These are phyloP conservation scores for Coranthus polyacanthus DNA, from an alignment of 2,797 vertebrate species.

Conservation along the genomic window DNA sequence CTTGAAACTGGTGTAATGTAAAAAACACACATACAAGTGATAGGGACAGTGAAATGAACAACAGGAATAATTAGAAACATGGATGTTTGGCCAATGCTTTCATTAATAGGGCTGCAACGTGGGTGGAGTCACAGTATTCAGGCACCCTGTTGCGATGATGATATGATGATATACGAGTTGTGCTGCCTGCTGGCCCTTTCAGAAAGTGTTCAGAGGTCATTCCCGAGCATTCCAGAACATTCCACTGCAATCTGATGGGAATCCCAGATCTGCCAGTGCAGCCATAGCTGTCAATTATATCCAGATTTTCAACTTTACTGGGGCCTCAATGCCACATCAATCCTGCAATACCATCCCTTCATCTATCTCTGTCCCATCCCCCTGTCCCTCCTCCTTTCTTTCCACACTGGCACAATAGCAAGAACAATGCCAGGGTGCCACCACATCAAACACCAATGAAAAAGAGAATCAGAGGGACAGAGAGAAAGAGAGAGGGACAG, in stretches of 20 bases:
- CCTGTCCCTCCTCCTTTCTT: slow-evolving; percentile 64
- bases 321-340: slow-evolving; percentile 83
- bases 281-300: slow-evolving; percentile 80
- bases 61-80: slow-evolving; percentile 72
- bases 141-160: too few relatives aligned
- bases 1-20: too few relatives aligned
- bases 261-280: slow-evolving; percentile 77
- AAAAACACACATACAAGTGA: too few relatives aligned
- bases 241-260: slow-evolving; percentile 72
- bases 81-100: slow-evolving; percentile 56
- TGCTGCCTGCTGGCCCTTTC: slow-evolving; percentile 55
- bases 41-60: slow-evolving; percentile 52
- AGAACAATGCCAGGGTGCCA: slow-evolving; percentile 80
- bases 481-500: slow-evolving; percentile 8
- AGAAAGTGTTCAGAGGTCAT: slow-evolving; percentile 69
- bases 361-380: slow-evolving; percentile 76
- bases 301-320: slow-evolving; percentile 82
- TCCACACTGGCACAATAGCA: slow-evolving; percentile 80
- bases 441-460: slow-evolving; percentile 77
- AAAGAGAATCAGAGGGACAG: slow-evolving; percentile 26
- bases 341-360: slow-evolving; percentile 75
- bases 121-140: too few relatives aligned
- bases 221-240: slow-evolving; percentile 63
- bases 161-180: slow-evolving; percentile 58
- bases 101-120: too few relatives aligned